These are phyloP conservation scores for Thamnophis elegans DNA, from an alignment of 2,797 vertebrate species.

Conservation along the genomic window DNA sequence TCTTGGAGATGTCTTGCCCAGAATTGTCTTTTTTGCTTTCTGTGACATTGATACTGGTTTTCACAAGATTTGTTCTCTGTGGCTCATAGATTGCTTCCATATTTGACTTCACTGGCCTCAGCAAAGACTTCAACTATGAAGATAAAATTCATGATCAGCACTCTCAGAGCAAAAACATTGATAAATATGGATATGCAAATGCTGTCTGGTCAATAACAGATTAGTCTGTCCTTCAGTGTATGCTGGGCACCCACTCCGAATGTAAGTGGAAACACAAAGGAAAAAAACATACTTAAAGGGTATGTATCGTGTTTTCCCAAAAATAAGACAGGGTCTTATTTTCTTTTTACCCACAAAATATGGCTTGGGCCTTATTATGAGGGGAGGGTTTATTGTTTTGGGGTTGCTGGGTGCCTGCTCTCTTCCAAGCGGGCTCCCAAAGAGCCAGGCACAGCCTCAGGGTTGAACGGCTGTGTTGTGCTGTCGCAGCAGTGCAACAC, in stretches of 20 bases:
- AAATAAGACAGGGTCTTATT: too few relatives aligned
- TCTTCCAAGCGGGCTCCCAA: too few relatives aligned
- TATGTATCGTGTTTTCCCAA: not conserved
- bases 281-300: not conserved
- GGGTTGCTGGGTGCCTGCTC: too few relatives aligned
- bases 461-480: too few relatives aligned
- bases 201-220: not conserved
- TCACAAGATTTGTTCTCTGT: constrained; percentile 26
- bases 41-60: not conserved
- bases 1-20: not conserved
- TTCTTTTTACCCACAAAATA: too few relatives aligned
- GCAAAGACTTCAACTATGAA: constrained; percentile 85
- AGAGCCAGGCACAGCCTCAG: too few relatives aligned
- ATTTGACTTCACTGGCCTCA: constrained; percentile 76
- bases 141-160: constrained; percentile 13
- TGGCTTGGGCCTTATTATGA: too few relatives aligned
- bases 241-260: not conserved
- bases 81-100: constrained; percentile 56
- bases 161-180: not conserved
- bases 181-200: not conserved
- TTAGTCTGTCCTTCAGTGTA: not conserved
- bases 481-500: too few relatives aligned
- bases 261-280: not conserved
- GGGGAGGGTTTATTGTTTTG: too few relatives aligned
- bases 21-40: not conserved